These are phyloP conservation scores for Epicampocera succincta DNA, from an alignment of 2,888 invertebrate species.

Conservation along the genomic window DNA sequence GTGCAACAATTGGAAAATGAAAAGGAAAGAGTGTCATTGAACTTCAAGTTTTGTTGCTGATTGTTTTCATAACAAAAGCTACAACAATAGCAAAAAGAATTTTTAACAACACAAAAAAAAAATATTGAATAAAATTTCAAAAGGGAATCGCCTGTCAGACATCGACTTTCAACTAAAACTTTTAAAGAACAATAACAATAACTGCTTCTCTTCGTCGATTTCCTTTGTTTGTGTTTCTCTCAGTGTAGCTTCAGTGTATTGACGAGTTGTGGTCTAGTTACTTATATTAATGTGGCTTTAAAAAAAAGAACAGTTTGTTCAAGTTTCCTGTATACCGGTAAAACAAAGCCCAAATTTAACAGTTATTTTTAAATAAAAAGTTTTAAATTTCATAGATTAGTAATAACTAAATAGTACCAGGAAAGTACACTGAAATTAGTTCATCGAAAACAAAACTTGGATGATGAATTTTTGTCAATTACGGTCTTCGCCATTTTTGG, in stretches of 20 bases:
- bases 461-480: no score
- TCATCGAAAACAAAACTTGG: no score
- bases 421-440: no score
- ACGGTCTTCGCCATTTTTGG: no score
- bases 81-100: constrained; percentile 30
- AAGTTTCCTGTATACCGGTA: no score
- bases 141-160: constrained; percentile 39
- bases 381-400: no score
- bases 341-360: no score
- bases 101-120: constrained; percentile 23
- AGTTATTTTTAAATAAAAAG: no score
- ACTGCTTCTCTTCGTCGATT: background rate
- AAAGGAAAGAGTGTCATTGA: constrained; percentile 70
- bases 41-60: constrained; percentile 60
- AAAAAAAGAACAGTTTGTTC: no score
- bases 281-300: background rate
- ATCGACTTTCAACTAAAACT: constrained; percentile 37
- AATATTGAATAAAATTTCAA: constrained; percentile 45
- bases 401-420: no score
- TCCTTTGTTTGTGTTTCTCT: background rate
- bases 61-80: constrained; percentile 42
- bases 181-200: constrained; percentile 33
- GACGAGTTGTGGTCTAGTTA: constrained; percentile 21
- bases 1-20: constrained; percentile 67
- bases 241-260: constrained; percentile 16